Percentiles rank a stretch among this genome's conserved stretches.
Conservation (phyloP, 1,140 invertebrate species). For the Euwallacea similis region DNA sequence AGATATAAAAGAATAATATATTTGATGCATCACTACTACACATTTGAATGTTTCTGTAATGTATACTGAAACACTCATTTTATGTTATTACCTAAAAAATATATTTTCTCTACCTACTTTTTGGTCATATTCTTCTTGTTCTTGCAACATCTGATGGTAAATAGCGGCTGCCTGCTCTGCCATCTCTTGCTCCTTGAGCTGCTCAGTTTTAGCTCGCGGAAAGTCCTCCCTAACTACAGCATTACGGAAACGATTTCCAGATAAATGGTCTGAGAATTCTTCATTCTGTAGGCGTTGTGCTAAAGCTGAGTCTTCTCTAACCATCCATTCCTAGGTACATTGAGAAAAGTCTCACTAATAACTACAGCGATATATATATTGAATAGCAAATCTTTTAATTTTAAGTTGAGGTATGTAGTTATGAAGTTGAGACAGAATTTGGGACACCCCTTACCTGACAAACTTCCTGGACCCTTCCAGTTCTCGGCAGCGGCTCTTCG, state of each 20-base stretch:
- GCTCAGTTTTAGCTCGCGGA: constrained; percentile 80
- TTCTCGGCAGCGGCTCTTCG: constrained; percentile 43
- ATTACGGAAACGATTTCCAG: constrained; percentile 83
- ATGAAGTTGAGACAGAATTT: not conserved
- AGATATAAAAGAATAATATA: no score
- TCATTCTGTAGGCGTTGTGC: constrained; percentile 88
- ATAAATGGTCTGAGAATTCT: constrained; percentile 86
- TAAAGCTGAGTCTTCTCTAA: constrained; percentile 87
- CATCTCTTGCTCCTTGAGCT: constrained; percentile 72
- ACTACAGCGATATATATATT: not conserved
- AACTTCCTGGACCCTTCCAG: constrained; percentile 55
- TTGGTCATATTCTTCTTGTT: constrained; percentile 74
- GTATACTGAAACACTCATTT: not conserved
- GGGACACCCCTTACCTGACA: constrained; percentile 55
- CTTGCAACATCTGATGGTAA: constrained; percentile 64
- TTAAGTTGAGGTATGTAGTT: not conserved
- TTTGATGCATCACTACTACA: no score
- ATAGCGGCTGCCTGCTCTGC: constrained; percentile 61
- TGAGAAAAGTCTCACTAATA: not conserved
- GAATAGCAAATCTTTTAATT: not conserved
- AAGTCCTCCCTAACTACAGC: constrained; percentile 87
- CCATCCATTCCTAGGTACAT: constrained; percentile 72
- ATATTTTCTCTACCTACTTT: constrained; percentile 54
- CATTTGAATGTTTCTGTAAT: no score
- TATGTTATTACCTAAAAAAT: no score